A percentile compares a stretch with the other conserved stretches of the same genome.
These are phyloP conservation scores for Anorthoa munda DNA, from an alignment of 2,888 invertebrate genomes.

Conservation along the genomic window DNA sequence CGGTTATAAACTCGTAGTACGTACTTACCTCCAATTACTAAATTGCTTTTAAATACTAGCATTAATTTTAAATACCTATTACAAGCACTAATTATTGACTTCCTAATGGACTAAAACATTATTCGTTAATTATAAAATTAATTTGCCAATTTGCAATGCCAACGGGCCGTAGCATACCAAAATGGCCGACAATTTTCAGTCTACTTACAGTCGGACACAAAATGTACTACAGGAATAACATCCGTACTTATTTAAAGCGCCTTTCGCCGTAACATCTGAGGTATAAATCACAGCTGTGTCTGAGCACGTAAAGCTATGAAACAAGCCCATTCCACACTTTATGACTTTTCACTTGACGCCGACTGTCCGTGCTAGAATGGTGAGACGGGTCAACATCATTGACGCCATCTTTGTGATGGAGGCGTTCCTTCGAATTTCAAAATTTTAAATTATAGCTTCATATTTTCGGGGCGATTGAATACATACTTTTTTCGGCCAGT, in stretches of 20 bases:
- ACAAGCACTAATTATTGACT: not conserved
- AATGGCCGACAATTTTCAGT: not conserved
- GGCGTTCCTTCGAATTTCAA: not conserved
- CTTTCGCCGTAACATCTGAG: constrained; percentile 36
- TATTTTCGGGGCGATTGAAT: too few relatives aligned
- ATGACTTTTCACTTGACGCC: constrained; percentile 29
- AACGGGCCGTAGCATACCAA: not conserved
- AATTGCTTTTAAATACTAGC: not conserved
- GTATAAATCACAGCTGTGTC: constrained; percentile 48
- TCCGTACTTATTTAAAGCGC: constrained; percentile 38
- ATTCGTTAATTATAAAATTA: not conserved
- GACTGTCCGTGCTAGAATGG: not conserved
- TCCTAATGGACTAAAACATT: not conserved
- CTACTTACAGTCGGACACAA: constrained; percentile 8
- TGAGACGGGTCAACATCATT: constrained; percentile 8
- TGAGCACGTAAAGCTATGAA: constrained; percentile 40
- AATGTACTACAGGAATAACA: constrained; percentile 24
- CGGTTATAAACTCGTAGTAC: too few relatives aligned
- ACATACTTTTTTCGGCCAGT: too few relatives aligned
- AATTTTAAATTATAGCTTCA: not conserved
- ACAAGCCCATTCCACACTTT: constrained; percentile 39
- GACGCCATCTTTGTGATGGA: not conserved
- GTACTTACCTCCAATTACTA: not conserved
- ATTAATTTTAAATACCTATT: not conserved
- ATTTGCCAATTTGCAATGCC: not conserved